These are phyloP conservation scores for Scaptomyza cyrtandrae DNA, from an alignment of 2,888 invertebrate genomes.

Conservation along the genomic window DNA sequence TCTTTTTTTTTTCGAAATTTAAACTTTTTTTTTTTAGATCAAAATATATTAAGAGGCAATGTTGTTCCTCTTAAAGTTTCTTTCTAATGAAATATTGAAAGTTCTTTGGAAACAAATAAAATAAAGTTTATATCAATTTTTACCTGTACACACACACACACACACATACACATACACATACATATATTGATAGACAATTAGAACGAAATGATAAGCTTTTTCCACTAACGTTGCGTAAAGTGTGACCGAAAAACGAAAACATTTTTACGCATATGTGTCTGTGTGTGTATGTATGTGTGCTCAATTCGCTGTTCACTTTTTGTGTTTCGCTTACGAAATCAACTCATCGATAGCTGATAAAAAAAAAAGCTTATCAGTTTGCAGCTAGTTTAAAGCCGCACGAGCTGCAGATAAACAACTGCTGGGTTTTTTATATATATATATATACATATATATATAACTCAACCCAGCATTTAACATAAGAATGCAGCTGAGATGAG, in stretches of 20 bases:
- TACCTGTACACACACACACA: no score
- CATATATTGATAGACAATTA: conserved; percentile 10
- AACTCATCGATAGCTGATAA: conserved; percentile 50
- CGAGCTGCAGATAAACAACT: conserved; percentile 42
- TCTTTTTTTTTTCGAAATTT: no score
- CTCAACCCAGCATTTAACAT: background rate
- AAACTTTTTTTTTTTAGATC: no score
- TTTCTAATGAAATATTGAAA: no score
- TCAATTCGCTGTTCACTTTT: conserved; percentile 17
- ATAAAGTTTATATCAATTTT: no score
- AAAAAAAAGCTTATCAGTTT: conserved; percentile 49
- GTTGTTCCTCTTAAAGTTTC: no score
- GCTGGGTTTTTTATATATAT: background rate
- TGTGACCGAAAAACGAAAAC: background rate
- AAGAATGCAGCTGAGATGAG: background rate
- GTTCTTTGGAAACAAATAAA: no score
- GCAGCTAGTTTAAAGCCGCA: conserved; percentile 31
- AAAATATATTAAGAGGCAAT: no score
- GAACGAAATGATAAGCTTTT: conserved; percentile 36
- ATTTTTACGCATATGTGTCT: background rate
- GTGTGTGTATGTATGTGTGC: background rate
- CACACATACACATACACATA: background rate
- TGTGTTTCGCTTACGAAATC: conserved; percentile 45
- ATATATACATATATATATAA: no score
- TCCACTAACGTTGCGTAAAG: conserved; percentile 9